phyloP scores from a whole-genome alignment of 2,888 invertebrate genomes.

The Caenorhabditis wallacei region DNA sequence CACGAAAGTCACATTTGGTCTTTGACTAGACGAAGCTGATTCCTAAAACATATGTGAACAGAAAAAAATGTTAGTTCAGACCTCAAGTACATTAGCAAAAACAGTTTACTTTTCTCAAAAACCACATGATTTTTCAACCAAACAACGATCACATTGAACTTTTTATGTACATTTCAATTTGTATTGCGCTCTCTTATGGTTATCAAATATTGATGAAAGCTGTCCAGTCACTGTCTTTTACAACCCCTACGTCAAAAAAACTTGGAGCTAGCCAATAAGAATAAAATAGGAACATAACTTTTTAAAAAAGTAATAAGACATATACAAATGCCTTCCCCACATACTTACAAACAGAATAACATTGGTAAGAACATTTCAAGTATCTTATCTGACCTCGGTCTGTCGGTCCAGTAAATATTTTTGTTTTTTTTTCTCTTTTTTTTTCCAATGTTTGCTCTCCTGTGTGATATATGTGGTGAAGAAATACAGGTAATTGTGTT shows the following conservation, averaged over 20 bases:
- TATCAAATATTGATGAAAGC: conserved; percentile 57
- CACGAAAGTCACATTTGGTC: neutral
- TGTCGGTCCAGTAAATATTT: conserved; percentile 52
- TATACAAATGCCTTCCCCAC: neutral
- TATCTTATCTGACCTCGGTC: conserved; percentile 56
- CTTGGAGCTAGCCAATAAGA: neutral
- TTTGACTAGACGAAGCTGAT: neutral
- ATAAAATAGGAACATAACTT: neutral
- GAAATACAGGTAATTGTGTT: conserved; percentile 37
- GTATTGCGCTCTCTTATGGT: conserved; percentile 19
- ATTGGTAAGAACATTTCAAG: conserved; percentile 45
- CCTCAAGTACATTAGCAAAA: conserved; percentile 34
- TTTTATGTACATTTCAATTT: conserved; percentile 39
- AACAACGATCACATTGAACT: conserved; percentile 50
- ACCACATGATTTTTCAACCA: conserved; percentile 30
- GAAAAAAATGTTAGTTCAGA: neutral
- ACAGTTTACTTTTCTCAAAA: conserved; percentile 37
- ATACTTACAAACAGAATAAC: conserved; percentile 6
- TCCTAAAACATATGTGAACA: neutral
- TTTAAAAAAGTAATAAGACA: neutral
- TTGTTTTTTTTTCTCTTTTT: conserved; percentile 44
- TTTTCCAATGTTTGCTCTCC: conserved; percentile 45
- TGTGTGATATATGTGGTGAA: conserved; percentile 16
- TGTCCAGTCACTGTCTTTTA: conserved; percentile 32
- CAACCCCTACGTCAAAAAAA: neutral